A percentile compares a stretch with the other conserved stretches of the same genome.
Conservation (phyloP, 1,140 invertebrate species). For the Homarus americanus region DNA sequence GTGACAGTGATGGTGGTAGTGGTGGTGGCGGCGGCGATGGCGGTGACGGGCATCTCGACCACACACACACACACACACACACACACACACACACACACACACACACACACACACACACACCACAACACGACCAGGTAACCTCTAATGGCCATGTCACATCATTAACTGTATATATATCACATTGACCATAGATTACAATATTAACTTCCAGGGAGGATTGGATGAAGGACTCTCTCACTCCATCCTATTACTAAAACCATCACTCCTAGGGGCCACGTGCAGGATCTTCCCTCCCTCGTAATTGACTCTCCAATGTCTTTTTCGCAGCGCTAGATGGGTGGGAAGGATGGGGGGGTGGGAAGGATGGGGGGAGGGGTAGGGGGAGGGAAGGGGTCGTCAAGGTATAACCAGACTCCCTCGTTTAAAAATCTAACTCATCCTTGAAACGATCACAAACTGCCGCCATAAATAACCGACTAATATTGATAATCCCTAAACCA, state of each 20-base stretch:
- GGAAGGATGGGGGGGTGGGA: neutral
- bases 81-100: too few relatives aligned
- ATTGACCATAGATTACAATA: too few relatives aligned
- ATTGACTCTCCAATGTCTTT: conserved; percentile 18
- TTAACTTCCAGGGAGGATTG: too few relatives aligned
- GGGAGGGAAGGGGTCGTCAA: too few relatives aligned
- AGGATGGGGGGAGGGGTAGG: too few relatives aligned
- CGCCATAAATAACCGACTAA: conserved; percentile 28
- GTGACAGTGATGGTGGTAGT: too few relatives aligned
- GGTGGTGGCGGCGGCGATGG: too few relatives aligned
- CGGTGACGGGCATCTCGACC: neutral
- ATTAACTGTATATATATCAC: conserved; percentile 20
- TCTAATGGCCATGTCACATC: neutral
- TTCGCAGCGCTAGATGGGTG: neutral
- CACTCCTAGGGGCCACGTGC: conserved; percentile 6
- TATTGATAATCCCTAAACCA: conserved; percentile 31
- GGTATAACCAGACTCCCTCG: too few relatives aligned
- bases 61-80: neutral
- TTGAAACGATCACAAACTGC: neutral
- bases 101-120: too few relatives aligned
- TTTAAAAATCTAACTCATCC: conserved; percentile 6
- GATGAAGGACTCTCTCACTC: too few relatives aligned
- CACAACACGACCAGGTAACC: too few relatives aligned
- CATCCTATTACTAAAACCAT: conserved; percentile 13
- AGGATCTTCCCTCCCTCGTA: neutral